Evolutionary conservation across 2,113 vertebrate species (phyloP), one percentile per base, ranked within the genome.

Genomic region (Siniperca knerii): DNA sequence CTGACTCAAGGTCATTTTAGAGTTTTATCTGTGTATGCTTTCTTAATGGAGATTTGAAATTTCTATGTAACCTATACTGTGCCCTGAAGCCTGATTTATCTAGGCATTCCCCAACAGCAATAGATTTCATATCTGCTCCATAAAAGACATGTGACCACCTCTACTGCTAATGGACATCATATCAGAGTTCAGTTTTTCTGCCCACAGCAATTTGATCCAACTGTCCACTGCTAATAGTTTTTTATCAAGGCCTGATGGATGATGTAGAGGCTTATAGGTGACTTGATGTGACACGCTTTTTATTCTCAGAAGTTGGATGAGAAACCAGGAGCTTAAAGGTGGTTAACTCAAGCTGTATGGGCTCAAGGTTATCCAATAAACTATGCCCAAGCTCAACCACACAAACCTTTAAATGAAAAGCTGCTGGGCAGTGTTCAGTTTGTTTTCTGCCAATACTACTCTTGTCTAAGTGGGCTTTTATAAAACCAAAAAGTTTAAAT

Each of bases 201-300:
- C 69, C 46, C 52, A 29, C 46, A 46, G 80, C 77, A 65, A 70
- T 57, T 52, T 1, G 21, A 81, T 77, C 66, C 77, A 83, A 64
- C 69, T 74, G 60, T 75, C 76, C 61, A 70, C 18, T 65, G 40
- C 48, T 83, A 81, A 87, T 68, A 83, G 58, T 81, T 89, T 76
- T 82, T 75, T 58, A 40, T 55, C 71, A 73, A 81, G 3, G 23
- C 75, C 37, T 86, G 82, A 85, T 79, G 70, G 74, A 89, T 85
- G 77, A 57, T 54, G 37, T 40, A 4, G n/a, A 82, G 40, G 76
- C 52, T 81, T 67, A 54, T 42, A 42, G 54, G 42, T 33, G 46
- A 79, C 70, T 55, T 61, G 16, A 29, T 54, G 46, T 52, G 65
- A 13, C 46, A 67, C 9, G 8, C 73, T 40, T 67, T 84, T 25